These are phyloP conservation scores for Campylomormyrus tamandua DNA, from an alignment of 2,113 vertebrate species.

Conservation along the genomic window DNA sequence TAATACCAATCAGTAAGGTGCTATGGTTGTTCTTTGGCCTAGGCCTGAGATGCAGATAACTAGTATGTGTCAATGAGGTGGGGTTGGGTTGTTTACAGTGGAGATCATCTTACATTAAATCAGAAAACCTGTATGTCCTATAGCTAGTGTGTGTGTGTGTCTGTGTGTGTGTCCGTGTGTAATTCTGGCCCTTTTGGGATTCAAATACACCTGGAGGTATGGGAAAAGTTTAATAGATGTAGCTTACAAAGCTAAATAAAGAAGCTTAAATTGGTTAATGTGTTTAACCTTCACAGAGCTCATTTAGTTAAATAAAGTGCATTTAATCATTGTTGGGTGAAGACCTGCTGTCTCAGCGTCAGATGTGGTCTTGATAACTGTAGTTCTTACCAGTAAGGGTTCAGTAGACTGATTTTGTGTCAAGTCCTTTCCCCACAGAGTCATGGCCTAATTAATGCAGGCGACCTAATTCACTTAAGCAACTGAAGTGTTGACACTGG, in stretches of 20 bases:
- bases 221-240: neutral
- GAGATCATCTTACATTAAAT: neutral
- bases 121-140: neutral
- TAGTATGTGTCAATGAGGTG: neutral
- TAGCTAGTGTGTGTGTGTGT: neutral
- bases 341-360: neutral
- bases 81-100: neutral
- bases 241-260: neutral
- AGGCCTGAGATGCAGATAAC: too few relatives aligned
- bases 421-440: neutral
- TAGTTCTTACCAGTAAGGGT: neutral
- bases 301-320: neutral
- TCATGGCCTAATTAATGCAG: neutral
- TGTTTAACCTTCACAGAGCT: constrained; percentile 12
- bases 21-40: neutral
- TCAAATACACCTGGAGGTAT: neutral
- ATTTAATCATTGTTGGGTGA: constrained; percentile 8
- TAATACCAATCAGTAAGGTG: neutral
- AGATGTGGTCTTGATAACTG: constrained; percentile 11
- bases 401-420: neutral
- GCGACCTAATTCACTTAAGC: neutral
- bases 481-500: neutral
- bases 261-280: constrained; percentile 15
- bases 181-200: neutral
- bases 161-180: too few relatives aligned